Conservation (phyloP, 2,113 vertebrate genomes). For the Grus americana region DNA sequence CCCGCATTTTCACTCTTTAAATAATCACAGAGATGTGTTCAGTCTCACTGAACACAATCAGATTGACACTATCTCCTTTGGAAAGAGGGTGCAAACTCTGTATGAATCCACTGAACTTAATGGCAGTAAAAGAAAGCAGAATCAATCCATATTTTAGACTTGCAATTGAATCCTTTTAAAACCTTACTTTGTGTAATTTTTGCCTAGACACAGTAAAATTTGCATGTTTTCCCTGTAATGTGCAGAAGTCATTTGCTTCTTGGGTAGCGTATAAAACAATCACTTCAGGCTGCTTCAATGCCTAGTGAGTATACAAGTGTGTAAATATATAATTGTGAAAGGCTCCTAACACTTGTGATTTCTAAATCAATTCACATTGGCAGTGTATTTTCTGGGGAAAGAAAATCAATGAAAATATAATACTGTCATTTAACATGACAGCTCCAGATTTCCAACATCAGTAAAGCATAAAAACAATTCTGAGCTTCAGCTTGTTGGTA, state of each 20-base stretch:
- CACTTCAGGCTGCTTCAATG: background rate
- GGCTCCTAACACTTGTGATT: background rate
- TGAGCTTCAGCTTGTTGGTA: background rate
- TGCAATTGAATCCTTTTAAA: background rate
- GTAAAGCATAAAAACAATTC: background rate
- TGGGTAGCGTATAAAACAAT: background rate
- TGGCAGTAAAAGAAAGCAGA: background rate
- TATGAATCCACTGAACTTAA: background rate
- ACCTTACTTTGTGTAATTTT: background rate
- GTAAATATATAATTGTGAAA: background rate
- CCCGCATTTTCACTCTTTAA: background rate
- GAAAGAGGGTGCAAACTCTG: background rate
- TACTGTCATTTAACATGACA: background rate
- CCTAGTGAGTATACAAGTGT: accelerated
- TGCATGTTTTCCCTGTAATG: background rate
- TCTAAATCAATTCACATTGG: background rate
- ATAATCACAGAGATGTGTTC: background rate
- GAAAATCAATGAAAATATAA: background rate
- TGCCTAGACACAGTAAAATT: background rate
- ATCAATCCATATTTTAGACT: background rate
- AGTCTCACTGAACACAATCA: background rate
- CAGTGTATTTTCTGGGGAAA: background rate
- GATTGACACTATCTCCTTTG: background rate
- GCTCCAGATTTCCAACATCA: background rate
- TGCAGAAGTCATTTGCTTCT: background rate